Conservation (phyloP, 2,888 invertebrate genomes). For the Hemistola chrysoprasaria region DNA sequence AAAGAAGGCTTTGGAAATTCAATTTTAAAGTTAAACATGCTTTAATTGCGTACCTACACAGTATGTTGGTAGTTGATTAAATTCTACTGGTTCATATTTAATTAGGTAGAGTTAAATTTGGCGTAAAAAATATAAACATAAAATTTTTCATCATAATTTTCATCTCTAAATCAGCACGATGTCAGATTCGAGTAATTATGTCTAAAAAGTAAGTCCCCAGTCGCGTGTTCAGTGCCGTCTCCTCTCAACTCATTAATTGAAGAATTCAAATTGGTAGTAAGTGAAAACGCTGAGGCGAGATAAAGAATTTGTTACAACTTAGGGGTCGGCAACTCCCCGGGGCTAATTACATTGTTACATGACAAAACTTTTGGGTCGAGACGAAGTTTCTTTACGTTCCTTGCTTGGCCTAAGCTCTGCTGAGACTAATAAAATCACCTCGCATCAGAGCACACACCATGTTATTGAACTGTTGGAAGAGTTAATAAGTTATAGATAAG, state of each 20-base stretch:
- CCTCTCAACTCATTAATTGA: constrained; percentile 40
- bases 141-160: no score
- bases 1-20: constrained; percentile 23
- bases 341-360: constrained; percentile 79
- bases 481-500: constrained; percentile 33
- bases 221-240: constrained; percentile 28
- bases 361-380: constrained; percentile 75
- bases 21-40: constrained; percentile 23
- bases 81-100: no score
- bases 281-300: constrained; percentile 64
- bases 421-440: constrained; percentile 65
- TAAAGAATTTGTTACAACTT: constrained; percentile 72
- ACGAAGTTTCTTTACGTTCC: constrained; percentile 70
- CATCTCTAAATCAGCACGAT: constrained; percentile 1
- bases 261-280: constrained; percentile 60
- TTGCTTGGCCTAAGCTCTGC: constrained; percentile 55
- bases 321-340: constrained; percentile 58
- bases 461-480: constrained; percentile 48
- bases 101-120: no score
- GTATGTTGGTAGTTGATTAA: no score
- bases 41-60: constrained; percentile 3
- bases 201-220: constrained; percentile 17
- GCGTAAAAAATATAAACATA: no score
- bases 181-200: constrained; percentile 5
- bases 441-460: constrained; percentile 57